These are phyloP conservation scores for Serinus canaria DNA, from an alignment of 2,113 vertebrate species.

Conservation along the genomic window DNA sequence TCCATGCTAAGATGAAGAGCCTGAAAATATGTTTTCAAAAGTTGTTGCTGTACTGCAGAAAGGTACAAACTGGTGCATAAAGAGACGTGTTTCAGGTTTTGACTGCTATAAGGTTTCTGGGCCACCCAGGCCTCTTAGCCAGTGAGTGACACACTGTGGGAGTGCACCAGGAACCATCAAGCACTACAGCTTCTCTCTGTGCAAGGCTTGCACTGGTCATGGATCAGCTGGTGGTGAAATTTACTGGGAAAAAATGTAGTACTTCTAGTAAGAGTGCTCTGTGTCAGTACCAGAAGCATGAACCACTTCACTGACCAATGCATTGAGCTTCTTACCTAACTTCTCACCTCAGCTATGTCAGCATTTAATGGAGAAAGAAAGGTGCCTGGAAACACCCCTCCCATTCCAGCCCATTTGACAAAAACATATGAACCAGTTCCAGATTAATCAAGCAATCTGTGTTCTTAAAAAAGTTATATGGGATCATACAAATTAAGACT, in stretches of 20 bases:
- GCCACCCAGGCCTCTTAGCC: neutral
- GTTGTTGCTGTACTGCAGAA: neutral
- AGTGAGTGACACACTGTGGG: neutral
- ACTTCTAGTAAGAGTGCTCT: neutral
- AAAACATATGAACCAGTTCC: neutral
- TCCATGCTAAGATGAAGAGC: neutral
- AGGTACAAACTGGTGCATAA: neutral
- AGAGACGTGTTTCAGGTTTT: neutral
- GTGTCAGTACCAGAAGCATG: neutral
- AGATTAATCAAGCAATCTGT: neutral
- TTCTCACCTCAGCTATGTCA: neutral
- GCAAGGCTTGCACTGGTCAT: neutral
- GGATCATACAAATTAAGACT: neutral
- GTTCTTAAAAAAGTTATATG: neutral
- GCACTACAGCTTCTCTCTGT: neutral
- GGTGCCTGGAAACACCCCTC: neutral
- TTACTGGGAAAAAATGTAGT: neutral
- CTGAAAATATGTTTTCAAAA: neutral
- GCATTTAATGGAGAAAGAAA: neutral
- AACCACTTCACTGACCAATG: neutral
- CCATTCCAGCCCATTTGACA: neutral
- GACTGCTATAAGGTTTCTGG: neutral
- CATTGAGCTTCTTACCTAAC: neutral
- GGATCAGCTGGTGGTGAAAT: neutral
- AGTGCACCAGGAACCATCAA: neutral